These are phyloP conservation scores for Dione vanillae DNA, from an alignment of 2,888 invertebrate genomes.

Conservation along the genomic window DNA sequence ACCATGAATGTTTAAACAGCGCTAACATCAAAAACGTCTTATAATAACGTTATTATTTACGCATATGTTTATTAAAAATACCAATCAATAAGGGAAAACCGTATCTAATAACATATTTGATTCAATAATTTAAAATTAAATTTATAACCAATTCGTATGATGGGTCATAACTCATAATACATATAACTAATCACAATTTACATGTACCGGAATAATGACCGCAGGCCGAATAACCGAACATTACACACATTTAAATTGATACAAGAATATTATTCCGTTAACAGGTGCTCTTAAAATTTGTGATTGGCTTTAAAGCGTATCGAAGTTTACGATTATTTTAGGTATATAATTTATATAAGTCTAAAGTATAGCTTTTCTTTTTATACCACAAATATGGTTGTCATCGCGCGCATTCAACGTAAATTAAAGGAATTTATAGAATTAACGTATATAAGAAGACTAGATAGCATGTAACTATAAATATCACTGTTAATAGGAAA, in stretches of 20 bases:
- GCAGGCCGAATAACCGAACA: conserved; percentile 40
- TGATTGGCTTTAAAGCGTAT: conserved; percentile 1
- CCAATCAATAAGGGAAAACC: background rate
- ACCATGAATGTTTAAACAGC: too few species aligned
- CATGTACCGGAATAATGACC: conserved; percentile 38
- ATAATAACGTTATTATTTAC: background rate
- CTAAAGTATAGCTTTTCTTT: too few species aligned
- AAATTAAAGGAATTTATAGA: too few species aligned
- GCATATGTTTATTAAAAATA: background rate
- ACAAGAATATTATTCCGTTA: conserved; percentile 45
- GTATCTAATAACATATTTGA: background rate
- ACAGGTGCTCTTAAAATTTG: conserved; percentile 34
- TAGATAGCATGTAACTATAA: too few species aligned
- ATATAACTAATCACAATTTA: conserved; percentile 34
- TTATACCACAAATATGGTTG: too few species aligned
- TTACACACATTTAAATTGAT: conserved; percentile 42
- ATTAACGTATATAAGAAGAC: too few species aligned
- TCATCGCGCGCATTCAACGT: too few species aligned
- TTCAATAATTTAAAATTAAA: conserved; percentile 7
- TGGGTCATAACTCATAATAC: conserved; percentile 3
- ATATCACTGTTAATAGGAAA: too few species aligned
- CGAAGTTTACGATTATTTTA: background rate
- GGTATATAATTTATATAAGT: too few species aligned
- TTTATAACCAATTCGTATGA: background rate
- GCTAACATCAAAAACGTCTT: background rate